Conservation (phyloP, 2,888 invertebrate genomes). For the Cheilosia vulpina region DNA sequence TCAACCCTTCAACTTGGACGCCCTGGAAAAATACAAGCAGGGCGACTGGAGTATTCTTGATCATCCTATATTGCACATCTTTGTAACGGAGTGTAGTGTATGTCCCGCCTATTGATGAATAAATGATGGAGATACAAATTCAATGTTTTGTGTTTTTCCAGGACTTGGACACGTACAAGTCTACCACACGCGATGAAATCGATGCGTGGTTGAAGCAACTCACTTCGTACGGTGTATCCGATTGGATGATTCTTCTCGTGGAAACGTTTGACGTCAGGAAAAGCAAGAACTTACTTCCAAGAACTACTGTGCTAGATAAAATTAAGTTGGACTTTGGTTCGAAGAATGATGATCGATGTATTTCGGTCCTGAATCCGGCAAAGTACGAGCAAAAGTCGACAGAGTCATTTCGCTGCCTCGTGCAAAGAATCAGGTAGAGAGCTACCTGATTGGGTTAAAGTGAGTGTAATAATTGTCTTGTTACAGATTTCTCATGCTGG, state of each 20-base stretch:
- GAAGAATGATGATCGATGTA: constrained; percentile 94
- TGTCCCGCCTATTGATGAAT: constrained; percentile 75
- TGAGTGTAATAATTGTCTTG: constrained; percentile 73
- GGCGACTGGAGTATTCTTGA: constrained; percentile 91
- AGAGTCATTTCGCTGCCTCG: constrained; percentile 94
- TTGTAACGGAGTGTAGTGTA: constrained; percentile 97
- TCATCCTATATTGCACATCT: constrained; percentile 96
- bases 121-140: not conserved
- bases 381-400: constrained; percentile 94
- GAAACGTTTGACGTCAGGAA: constrained; percentile 96
- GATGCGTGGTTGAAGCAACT: constrained; percentile 93
- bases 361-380: constrained; percentile 95
- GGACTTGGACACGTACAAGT: constrained; percentile 97
- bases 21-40: constrained; percentile 87
- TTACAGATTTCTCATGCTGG: constrained; percentile 86
- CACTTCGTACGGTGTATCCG: constrained; percentile 89
- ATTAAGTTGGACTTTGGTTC: constrained; percentile 96
- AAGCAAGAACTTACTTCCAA: constrained; percentile 94
- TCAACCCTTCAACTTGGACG: constrained; percentile 90
- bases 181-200: constrained; percentile 93
- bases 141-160: constrained; percentile 82
- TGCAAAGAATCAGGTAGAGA: constrained; percentile 90
- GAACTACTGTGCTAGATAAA: constrained; percentile 97
- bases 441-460: not conserved
- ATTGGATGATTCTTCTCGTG: constrained; percentile 97